phyloP scores from a whole-genome alignment of 2,888 invertebrate genomes.

The Ypsolopha scabrella region DNA sequence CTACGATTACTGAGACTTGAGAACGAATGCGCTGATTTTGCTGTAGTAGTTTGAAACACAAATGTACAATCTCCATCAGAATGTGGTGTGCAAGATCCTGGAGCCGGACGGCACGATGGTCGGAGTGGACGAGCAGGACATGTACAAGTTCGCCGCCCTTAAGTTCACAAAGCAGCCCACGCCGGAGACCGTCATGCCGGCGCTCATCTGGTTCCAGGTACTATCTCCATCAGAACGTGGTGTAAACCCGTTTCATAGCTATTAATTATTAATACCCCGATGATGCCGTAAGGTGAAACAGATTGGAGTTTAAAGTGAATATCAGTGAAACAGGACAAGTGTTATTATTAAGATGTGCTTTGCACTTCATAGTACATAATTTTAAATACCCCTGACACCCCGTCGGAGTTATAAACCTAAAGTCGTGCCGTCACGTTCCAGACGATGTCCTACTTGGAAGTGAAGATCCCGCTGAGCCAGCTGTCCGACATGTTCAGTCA shows the following conservation, averaged over 20 bases:
- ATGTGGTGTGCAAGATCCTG: slow-evolving; percentile 84
- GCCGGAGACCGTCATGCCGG: slow-evolving; percentile 88
- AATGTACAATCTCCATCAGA: not conserved
- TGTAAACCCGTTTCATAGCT: too few relatives aligned
- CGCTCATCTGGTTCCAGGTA: slow-evolving; percentile 89
- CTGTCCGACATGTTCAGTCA: slow-evolving; percentile 92
- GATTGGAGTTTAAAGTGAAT: too few relatives aligned
- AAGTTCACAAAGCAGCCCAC: slow-evolving; percentile 81
- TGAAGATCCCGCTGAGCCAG: slow-evolving; percentile 88
- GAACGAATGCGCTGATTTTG: too few relatives aligned
- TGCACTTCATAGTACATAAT: too few relatives aligned
- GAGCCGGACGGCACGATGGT: slow-evolving; percentile 96
- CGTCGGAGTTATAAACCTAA: not conserved
- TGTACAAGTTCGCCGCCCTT: slow-evolving; percentile 92
- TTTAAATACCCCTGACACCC: not conserved
- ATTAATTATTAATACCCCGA: too few relatives aligned
- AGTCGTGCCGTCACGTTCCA: slow-evolving; percentile 38
- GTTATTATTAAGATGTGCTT: too few relatives aligned
- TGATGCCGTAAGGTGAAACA: too few relatives aligned
- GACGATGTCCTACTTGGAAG: slow-evolving; percentile 89
- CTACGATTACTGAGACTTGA: too few relatives aligned
- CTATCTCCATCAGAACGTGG: too few relatives aligned
- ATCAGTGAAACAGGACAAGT: too few relatives aligned
- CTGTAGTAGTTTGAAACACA: too few relatives aligned
- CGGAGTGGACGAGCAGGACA: slow-evolving; percentile 93